Evolutionary conservation across 1,140 invertebrate genomes (phyloP), one percentile per base, ranked within the genome.

Genomic region (Saccostrea echinata): DNA sequence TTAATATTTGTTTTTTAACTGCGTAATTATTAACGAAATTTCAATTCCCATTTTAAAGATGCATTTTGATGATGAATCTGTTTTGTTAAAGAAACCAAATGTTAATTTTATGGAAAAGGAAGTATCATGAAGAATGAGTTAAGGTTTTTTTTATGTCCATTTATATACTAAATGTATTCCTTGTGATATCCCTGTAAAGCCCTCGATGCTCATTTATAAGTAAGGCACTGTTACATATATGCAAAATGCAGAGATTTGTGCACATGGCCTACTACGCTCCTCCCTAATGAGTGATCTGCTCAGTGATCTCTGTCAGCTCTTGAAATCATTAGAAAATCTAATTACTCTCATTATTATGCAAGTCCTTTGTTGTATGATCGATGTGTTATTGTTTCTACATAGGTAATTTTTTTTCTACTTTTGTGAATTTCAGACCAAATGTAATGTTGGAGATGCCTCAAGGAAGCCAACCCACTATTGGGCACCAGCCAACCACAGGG

Each of bases 401-500:
- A 76, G 68, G 68, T 76, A 76, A 76, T 76, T 24, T 64, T 64
- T 64, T 61, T 61, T 6, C 30, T 13, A 30, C 68, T 33, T 30
- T 76, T 76, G 24, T 76, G 27, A 33, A 76, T 88, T 88, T n/a
- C 52, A 88, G 86, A 68, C 51, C 83, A n/a, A 88, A 88, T 88
- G 82, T 84, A 8, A 88, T 64, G n/a, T 21, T 84, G 30, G 86
- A 88, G 53, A 84, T 88, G 86, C 82, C 86, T 27, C 86, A 68
- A 33, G 88, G 88, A 61, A 88, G 33, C 30, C 87, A 90, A 6
- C 87, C 88, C 24, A 64, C 84, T 9, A 80, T 86, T 61, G 90
- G 88, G 64, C 88, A 52, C 51, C 87, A 90, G 11, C 87, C 88
- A 52, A 64, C 86, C 16, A 64, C 86, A 64, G 90, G 88, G 64